A percentile compares a stretch with the other conserved stretches of the same genome.
These are phyloP conservation scores for Lacanobia oleracea DNA, from an alignment of 2,888 invertebrate genomes.

Conservation along the genomic window DNA sequence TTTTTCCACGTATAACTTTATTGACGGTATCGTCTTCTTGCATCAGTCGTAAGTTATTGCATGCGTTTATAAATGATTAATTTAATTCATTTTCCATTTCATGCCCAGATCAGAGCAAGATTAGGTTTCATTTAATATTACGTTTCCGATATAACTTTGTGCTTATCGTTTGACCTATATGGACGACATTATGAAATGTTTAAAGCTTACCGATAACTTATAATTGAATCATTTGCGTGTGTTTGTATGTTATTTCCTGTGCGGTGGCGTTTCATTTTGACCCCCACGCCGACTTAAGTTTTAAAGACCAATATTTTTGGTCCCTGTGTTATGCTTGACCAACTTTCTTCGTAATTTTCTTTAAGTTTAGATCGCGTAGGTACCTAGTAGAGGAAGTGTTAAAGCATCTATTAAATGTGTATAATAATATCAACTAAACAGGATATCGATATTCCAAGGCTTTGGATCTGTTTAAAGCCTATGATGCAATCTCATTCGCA, in stretches of 20 bases:
- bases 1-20: background rate
- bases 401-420: slow-evolving; percentile 12
- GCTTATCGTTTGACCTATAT: slow-evolving; percentile 65
- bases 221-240: slow-evolving; percentile 64
- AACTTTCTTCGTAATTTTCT: background rate
- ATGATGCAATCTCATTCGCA: slow-evolving; percentile 49
- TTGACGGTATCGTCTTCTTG: background rate
- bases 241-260: slow-evolving; percentile 54
- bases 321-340: background rate
- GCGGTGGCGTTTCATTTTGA: slow-evolving; percentile 27
- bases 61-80: background rate
- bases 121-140: slow-evolving; percentile 52
- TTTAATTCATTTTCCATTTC: slow-evolving; percentile 17
- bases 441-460: slow-evolving; percentile 34
- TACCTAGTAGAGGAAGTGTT: slow-evolving; percentile 19
- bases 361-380: background rate
- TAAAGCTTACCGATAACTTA: slow-evolving; percentile 59
- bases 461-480: slow-evolving; percentile 39
- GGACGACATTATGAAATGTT: slow-evolving; percentile 59
- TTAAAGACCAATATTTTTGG: background rate
- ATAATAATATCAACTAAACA: slow-evolving; percentile 3
- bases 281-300: background rate
- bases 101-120: slow-evolving; percentile 42
- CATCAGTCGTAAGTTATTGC: background rate
- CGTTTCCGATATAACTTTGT: slow-evolving; percentile 42